Base-by-base conservation (phyloP, 2,888 invertebrate species). In the Lasius fuliginosus region DNA sequence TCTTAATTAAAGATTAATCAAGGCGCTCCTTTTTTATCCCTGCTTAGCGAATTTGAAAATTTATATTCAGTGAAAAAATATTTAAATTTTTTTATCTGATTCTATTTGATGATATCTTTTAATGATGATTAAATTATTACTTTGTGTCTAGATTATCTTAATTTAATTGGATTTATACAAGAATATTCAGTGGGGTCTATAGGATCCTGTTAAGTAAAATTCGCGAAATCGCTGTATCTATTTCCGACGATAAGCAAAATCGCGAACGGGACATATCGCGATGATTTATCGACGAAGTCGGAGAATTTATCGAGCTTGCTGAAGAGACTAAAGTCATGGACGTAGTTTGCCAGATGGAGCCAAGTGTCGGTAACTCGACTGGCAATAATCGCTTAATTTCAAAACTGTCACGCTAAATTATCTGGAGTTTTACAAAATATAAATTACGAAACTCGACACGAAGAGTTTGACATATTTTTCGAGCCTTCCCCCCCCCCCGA, bases 201-300 rank as follows among this genome's bases (percentile, higher is more conserved):
- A 74, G 12, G 0, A 2, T 9, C n/a, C 30, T 15, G 18, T 64
- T n/a, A 23, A 42, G 4, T 12, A 18, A 42, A 9, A 40, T 3
- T 40, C 1, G 11, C n/a, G 18, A 36, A 18, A 53, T 49, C 42
- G 23, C 0, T 42, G 8, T 23, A 15, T 27, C 6, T 8, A 6
- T 12, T 56, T 3, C 27, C 27, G 68, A 77, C 2, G 56, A 68
- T 68, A 30, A 77, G 8, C 9, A 27, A 75, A 12, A 18, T 62
- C 18, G 62, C 62, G 18, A 12, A 75, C 62, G 27, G 12, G 27
- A 30, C 30, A 8, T 18, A 9, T 75, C 27, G 18, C 4, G 40
- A n/a, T 23, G 30, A 30, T 71, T 77, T 79, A 79, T 74, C 79
- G 79, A 74, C 46, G 36, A 71, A 27, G 23, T n/a, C 27, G n/a